phyloP scores from a whole-genome alignment of 1,140 invertebrate genomes.

The Cyclina sinensis region DNA sequence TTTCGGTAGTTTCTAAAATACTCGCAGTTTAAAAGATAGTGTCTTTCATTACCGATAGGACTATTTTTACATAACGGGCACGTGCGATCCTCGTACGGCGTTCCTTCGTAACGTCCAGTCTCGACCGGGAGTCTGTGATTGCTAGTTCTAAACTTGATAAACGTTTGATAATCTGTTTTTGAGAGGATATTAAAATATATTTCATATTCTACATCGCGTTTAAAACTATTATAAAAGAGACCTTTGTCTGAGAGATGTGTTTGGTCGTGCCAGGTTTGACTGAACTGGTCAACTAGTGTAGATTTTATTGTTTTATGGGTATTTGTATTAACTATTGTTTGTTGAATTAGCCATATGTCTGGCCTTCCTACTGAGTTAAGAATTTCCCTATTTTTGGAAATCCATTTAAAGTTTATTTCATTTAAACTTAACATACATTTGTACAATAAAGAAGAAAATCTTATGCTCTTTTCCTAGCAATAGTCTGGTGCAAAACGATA shows the following conservation, averaged over 20 bases:
- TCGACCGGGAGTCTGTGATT: slow-evolving; percentile 17
- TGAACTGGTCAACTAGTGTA: not conserved
- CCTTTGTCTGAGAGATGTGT: slow-evolving; percentile 16
- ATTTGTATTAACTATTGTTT: not conserved
- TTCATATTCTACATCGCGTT: not conserved
- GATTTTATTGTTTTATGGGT: not conserved
- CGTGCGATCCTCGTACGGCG: not conserved
- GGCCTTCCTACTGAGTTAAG: not conserved
- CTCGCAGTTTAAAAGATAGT: not conserved
- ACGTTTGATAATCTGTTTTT: not conserved
- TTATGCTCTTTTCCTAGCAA: not conserved
- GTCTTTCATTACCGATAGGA: not conserved
- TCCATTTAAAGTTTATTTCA: not conserved
- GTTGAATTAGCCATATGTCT: not conserved
- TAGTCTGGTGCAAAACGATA: not conserved
- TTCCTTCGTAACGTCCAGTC: slow-evolving; percentile 8
- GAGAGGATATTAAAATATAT: slow-evolving; percentile 1
- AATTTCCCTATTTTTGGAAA: not conserved
- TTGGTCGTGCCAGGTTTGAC: not conserved
- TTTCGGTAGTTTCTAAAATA: not conserved
- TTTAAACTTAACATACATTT: not conserved
- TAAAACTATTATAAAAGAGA: slow-evolving; percentile 17
- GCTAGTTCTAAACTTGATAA: not conserved
- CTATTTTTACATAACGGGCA: not conserved
- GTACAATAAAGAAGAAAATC: not conserved